Evolutionary conservation across 2,888 invertebrate species (phyloP).

Genomic region (Dilophus febrilis): DNA sequence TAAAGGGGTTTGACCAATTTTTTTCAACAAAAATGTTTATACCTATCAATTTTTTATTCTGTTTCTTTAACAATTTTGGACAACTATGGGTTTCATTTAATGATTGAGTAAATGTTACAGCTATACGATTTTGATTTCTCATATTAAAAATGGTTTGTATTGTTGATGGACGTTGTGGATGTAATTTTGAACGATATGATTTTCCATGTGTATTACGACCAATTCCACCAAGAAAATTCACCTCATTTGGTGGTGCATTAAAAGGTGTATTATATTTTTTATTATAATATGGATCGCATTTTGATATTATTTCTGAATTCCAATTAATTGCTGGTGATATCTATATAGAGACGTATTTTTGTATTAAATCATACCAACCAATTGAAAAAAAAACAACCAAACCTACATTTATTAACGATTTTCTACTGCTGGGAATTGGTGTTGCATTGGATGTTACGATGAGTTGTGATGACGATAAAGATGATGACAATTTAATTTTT

Average conservation of each 20-base stretch:
- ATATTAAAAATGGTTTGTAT: slow-evolving; percentile 8
- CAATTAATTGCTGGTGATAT: slow-evolving; percentile 2
- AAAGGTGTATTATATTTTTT: slow-evolving; percentile 5
- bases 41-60: no score
- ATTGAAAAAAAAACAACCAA: no score
- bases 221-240: slow-evolving; percentile 8
- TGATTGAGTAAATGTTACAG: slow-evolving; percentile 7
- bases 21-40: no score
- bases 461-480: no score
- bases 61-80: no score
- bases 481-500: no score
- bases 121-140: slow-evolving; percentile 7
- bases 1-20: no score
- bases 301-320: neutral
- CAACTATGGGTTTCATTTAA: slow-evolving; percentile 1
- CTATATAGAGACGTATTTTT: no score
- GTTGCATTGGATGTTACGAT: no score
- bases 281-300: slow-evolving; percentile 4
- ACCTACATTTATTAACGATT: no score
- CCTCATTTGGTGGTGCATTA: slow-evolving; percentile 9
- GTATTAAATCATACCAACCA: no score
- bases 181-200: slow-evolving; percentile 7
- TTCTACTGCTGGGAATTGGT: no score
- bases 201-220: slow-evolving; percentile 4
- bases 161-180: slow-evolving; percentile 7